A percentile compares a stretch with the other conserved stretches of the same genome.
These are phyloP conservation scores for Regulus satrapa DNA, from an alignment of 2,113 vertebrate species.

Conservation along the genomic window DNA sequence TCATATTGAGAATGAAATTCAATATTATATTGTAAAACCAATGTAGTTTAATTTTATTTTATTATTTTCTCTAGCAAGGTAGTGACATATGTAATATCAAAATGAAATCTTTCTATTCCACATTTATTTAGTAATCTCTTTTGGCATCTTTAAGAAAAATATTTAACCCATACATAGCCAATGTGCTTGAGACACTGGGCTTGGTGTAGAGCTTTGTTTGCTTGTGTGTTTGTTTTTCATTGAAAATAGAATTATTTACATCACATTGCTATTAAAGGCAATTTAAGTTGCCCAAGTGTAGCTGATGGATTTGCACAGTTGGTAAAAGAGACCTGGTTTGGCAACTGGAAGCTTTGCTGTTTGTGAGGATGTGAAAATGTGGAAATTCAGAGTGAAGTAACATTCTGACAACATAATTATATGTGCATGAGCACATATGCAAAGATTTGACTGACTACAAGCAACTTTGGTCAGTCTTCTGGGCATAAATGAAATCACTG, in stretches of 20 bases:
- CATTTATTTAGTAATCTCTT: neutral
- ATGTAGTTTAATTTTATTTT: neutral
- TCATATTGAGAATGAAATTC: neutral
- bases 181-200: neutral
- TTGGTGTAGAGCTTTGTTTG: neutral
- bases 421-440: neutral
- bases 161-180: neutral
- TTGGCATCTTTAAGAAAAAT: neutral
- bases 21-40: neutral
- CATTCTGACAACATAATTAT: neutral
- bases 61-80: neutral
- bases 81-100: neutral
- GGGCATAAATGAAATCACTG: neutral
- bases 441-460: neutral
- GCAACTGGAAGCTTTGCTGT: neutral
- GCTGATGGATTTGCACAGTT: neutral
- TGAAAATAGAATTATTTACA: neutral
- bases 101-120: neutral
- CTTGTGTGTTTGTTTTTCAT: neutral
- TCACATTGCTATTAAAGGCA: neutral
- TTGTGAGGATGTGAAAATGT: neutral
- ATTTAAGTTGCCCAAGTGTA: neutral
- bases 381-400: neutral
- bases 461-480: neutral
- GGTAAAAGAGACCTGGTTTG: neutral